These are phyloP conservation scores for Zaprionus gabonicus DNA, from an alignment of 1,140 invertebrate genomes.

Conservation along the genomic window DNA sequence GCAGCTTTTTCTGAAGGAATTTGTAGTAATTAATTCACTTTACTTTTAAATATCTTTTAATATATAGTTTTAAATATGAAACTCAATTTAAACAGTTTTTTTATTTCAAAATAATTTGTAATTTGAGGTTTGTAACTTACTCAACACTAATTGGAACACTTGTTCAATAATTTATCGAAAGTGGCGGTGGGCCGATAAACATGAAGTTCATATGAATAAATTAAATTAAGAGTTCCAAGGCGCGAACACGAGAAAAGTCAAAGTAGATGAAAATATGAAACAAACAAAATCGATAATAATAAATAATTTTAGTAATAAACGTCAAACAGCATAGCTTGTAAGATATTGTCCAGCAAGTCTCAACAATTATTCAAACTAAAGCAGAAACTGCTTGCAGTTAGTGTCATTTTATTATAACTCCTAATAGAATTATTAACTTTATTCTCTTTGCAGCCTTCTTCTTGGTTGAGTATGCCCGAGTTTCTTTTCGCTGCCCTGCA, in stretches of 20 bases:
- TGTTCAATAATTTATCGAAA: too few species aligned
- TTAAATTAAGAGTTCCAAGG: too few species aligned
- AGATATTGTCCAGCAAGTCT: too few species aligned
- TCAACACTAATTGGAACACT: too few species aligned
- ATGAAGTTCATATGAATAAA: too few species aligned
- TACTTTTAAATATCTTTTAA: not conserved
- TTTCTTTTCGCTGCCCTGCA: slow-evolving; percentile 4
- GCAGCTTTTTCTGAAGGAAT: not conserved
- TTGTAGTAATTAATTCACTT: not conserved
- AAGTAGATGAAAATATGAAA: too few species aligned
- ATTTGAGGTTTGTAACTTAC: too few species aligned
- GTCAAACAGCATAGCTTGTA: too few species aligned
- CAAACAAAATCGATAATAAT: not conserved
- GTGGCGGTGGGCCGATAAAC: too few species aligned
- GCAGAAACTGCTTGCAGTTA: not conserved
- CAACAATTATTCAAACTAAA: not conserved
- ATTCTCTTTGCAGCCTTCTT: not conserved
- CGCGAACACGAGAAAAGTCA: too few species aligned
- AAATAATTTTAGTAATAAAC: not conserved
- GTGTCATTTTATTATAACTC: not conserved
- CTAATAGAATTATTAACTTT: slow-evolving; percentile 3
- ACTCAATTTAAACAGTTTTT: too few species aligned
- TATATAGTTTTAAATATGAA: not conserved
- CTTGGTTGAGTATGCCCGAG: slow-evolving; percentile 18
- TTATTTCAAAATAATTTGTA: too few species aligned